Evolutionary conservation across 2,888 invertebrate species (phyloP), one percentile per base, ranked within the genome.

Genomic region (Pristionchus japonicus): DNA sequence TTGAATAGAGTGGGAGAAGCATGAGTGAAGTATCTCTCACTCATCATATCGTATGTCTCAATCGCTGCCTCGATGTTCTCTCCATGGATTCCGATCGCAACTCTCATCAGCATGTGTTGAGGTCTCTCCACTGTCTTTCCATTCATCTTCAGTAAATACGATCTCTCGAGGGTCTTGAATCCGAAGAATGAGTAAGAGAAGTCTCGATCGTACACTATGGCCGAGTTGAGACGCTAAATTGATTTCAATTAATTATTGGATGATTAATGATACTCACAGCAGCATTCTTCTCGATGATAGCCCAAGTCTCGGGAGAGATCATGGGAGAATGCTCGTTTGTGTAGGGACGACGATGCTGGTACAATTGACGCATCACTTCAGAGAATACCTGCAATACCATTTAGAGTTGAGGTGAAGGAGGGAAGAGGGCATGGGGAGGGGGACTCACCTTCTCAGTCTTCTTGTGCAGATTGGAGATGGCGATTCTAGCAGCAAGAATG

Each of bases 81-180:
- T 1, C 97, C 97, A 83, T 99, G 99, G 93, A 99, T 98, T 23
- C 98, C 99, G 89, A 99, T 97, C 4, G 99, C 95, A 0, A 98
- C 98, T 93, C 99, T 96, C 99, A 99, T 99, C 89, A 99, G 95
- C 98, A 99, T 97, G 93, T 99, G 98, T 94, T 99, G 99, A 0
- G 99, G 99, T 47, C 99, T 96, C 95, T 99, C 99, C 0, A 96
- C 98, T 86, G 98, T 97, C 88, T 92, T 70, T 17, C 74, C 74
- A 74, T 74, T 23, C 40, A 74, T 37, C 74, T 74, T 86, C 67
- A 74, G 37, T 1, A 74, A 9, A 74, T 74, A 74, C 27, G 86
- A 86, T 64, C 61, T 96, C 94, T 99, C 99, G 88, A 99, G 95
- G 0, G 99, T 99, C 96, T 98, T 99, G 94, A 99, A 99, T n/a